Base-by-base conservation (phyloP, 2,888 invertebrate genomes). In the Acronicta aceris region DNA sequence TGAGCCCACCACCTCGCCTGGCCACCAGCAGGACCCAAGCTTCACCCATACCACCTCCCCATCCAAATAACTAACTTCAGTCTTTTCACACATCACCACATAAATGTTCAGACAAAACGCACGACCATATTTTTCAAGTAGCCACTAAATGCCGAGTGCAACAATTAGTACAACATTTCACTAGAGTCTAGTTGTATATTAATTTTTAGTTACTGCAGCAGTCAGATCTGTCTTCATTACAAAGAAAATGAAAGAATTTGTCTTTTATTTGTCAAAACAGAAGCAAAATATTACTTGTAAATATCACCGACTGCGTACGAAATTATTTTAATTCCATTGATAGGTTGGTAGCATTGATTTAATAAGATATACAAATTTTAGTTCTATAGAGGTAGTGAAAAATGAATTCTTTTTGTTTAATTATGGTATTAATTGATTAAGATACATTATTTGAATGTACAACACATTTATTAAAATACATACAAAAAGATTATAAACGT, bases 41-140 rank as follows among this genome's bases (percentile, higher is more conserved):
- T 98, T 98, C 17, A 98, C 97, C 98, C 98, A 98, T 69, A 98
- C 98, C 80, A 98, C 95, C 82, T 98, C 97, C 54, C 97, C 97
- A 78, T 96, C 96, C 79, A 95, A 93, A 91, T 96, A 97, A 83
- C 87, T 92, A 77, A 95, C 95, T 92, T 96, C 95, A 81, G 95
- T 95, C 92, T 96, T 96, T 82, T 97, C 97, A 93, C 96, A 96
- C 97, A 97, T 97, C 91, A 89, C 92, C 88, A 90, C 88, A 85
- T 82, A 83, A 83, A 82, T 84, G 82, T 88, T 93, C 88, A 93
- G 86, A 79, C 88, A 81, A 89, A 89, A 88, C 81, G 89, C 87
- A 92, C 93, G 88, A 94, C 93, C 94, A 94, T 94, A 93, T 93
- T 93, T 93, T 92, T 86, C 85, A 84, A 85, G 81, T 79, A 84